A percentile compares a stretch with the other conserved stretches of the same genome.
Conservation (phyloP, 2,888 invertebrate species). For the Hypena proboscidalis region DNA sequence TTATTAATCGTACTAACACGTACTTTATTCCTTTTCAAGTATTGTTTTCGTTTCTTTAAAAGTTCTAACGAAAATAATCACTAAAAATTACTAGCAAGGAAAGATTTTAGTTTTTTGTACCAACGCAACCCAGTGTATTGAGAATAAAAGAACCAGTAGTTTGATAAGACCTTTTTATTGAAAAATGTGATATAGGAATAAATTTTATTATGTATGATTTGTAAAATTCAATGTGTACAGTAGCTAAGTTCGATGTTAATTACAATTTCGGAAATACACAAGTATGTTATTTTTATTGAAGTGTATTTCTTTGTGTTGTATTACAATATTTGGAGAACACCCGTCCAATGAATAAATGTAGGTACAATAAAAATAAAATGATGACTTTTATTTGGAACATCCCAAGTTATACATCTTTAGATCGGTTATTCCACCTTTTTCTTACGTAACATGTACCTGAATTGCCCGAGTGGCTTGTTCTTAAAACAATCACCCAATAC, state of each 20-base stretch:
- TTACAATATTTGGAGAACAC: conserved; percentile 42
- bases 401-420: no score
- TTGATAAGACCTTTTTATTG: conserved; percentile 20
- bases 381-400: conserved; percentile 12
- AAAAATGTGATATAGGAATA: conserved; percentile 43
- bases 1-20: no score
- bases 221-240: conserved; percentile 30
- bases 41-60: no score
- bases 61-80: no score
- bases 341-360: conserved; percentile 67
- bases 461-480: no score
- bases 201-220: conserved; percentile 38
- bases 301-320: conserved; percentile 34
- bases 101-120: no score
- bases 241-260: conserved; percentile 17
- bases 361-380: conserved; percentile 30
- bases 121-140: not conserved
- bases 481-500: no score
- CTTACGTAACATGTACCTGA: no score
- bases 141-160: conserved; percentile 18
- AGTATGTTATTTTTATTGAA: conserved; percentile 24
- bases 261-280: conserved; percentile 34
- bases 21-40: no score
- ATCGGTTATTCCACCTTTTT: no score
- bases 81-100: no score